Conservation (phyloP, 2,797 vertebrate species). For the Selene dorsalis region DNA sequence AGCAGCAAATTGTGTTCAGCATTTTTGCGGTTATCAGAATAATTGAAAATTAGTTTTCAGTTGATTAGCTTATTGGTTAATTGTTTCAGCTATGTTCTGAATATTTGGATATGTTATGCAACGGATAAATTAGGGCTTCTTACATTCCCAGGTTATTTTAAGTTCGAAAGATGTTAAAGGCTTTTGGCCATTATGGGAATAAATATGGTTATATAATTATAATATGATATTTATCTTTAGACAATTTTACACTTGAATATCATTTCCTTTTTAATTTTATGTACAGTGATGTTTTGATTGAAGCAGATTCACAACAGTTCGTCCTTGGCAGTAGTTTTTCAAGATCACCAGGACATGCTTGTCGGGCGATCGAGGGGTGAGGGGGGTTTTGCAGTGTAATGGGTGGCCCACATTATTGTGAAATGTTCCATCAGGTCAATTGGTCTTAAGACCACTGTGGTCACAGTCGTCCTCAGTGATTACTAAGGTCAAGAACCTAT, state of each 20-base stretch:
- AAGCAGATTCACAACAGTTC: neutral
- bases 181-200: neutral
- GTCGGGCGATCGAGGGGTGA: neutral
- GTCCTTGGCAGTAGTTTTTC: constrained; percentile 17
- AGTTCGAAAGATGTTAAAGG: neutral
- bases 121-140: too few relatives aligned
- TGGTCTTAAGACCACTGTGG: constrained; percentile 51
- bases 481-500: constrained; percentile 72
- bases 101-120: neutral
- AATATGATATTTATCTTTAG: neutral
- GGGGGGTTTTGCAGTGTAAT: constrained; percentile 25
- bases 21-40: neutral
- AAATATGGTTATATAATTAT: neutral
- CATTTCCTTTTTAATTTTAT: neutral
- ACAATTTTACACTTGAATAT: neutral
- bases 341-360: constrained; percentile 1
- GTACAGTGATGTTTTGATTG: neutral
- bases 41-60: neutral
- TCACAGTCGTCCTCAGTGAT: constrained; percentile 45
- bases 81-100: neutral
- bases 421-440: constrained; percentile 62
- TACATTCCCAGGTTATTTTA: neutral
- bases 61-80: neutral
- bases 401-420: constrained; percentile 33
- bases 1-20: neutral